Evolutionary conservation across 1,140 invertebrate species (phyloP), one percentile per base, ranked within the genome.

Genomic region (Idris sp.): DNA sequence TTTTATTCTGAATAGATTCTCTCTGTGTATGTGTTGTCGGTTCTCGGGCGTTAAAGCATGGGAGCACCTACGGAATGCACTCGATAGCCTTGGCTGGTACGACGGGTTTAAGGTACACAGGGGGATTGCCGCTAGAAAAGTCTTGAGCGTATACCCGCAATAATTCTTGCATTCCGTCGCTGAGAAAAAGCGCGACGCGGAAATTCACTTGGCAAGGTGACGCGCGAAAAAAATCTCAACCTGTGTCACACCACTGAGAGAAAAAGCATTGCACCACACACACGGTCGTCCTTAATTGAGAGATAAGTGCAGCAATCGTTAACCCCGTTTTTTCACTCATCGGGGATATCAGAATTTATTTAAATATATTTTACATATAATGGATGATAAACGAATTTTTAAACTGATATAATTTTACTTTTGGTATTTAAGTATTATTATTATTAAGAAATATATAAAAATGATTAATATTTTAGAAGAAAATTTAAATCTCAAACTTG

Each of bases 51-150:
- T 56, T 65, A 64, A 68, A 71, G 74, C 74, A 69, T 75, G 78
- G 78, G 74, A 77, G 74, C 64, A 78, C 65, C 75, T 58, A 61
- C 74, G 83, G 83, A 83, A 84, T 83, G 82, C 79, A 79, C 82
- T 83, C 80, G 82, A 83, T 83, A 83, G 79, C 83, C 83, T 84
- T 84, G 83, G 82, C 78, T 79, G 65, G 69, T 76, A 62, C 78
- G 79, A 76, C 80, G 76, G 76, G 78, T 81, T 81, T 78, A 74
- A 79, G 75, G 65, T 71, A 68, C 53, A 59, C 35, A 46, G 48
- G 69, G 48, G 69, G 54, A 65, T 36, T 35, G 49, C 43, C 59
- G 68, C 26, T 64, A 35, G 72, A 71, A 74, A 69, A 77, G 68
- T 69, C 51, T 73, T 43, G 71, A 59, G 48, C 49, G 56, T 43